Evolutionary conservation across 2,113 vertebrate species (phyloP).

Genomic region (Scolopax mira): DNA sequence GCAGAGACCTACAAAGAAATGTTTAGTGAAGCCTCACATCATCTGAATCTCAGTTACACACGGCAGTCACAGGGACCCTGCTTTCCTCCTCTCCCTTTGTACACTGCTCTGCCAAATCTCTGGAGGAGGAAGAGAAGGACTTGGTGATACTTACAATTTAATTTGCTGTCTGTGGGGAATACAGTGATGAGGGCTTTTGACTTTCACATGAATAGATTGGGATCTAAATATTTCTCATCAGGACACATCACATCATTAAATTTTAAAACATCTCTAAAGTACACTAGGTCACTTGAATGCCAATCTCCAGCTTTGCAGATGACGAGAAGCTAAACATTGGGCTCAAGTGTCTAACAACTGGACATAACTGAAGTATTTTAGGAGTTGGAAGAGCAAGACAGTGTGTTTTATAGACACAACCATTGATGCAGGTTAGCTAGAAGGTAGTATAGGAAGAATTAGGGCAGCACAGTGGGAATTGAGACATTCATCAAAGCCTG

Average conservation of each 20-base stretch:
- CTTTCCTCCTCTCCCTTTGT: background rate
- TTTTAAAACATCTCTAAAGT: background rate
- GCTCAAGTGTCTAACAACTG: background rate
- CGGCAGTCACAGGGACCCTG: background rate
- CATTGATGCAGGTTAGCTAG: background rate
- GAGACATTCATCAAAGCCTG: background rate
- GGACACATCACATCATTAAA: background rate
- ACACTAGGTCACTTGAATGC: background rate
- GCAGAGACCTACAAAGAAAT: background rate
- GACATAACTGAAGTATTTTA: background rate
- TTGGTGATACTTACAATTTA: background rate
- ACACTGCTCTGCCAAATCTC: background rate
- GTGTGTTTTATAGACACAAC: background rate
- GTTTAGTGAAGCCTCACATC: background rate
- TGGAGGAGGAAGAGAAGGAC: background rate
- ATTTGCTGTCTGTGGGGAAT: background rate
- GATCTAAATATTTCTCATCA: background rate
- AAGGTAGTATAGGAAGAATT: background rate
- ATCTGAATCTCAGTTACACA: background rate
- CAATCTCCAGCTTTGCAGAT: background rate
- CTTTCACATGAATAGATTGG: background rate
- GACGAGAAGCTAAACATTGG: background rate
- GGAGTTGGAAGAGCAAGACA: background rate
- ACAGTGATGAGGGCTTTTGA: background rate
- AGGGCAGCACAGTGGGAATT: background rate